Conservation (phyloP, 37 sponge, comb jelly and placozoan species). For the Aphrocallistes beatrix region DNA sequence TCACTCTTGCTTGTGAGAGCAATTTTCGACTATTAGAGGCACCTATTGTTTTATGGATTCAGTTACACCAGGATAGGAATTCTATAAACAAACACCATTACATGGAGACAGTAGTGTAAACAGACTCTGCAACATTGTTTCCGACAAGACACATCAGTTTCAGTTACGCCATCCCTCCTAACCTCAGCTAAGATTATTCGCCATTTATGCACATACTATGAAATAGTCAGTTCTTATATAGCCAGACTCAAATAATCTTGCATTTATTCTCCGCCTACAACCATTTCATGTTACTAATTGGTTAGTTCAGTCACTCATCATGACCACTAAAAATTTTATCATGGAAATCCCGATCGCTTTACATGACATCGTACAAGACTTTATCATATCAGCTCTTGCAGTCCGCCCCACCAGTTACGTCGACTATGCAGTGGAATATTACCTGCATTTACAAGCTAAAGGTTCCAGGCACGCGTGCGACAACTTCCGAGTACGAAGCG, state of each 20-base stretch:
- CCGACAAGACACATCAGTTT: no score
- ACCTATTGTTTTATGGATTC: no score
- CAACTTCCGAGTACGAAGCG: not conserved
- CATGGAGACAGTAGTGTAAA: no score
- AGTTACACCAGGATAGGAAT: no score
- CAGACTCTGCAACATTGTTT: no score
- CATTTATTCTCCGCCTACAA: not conserved
- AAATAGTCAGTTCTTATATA: slow-evolving; percentile 4
- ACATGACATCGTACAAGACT: not conserved
- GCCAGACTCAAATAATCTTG: not conserved
- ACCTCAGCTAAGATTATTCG: not conserved
- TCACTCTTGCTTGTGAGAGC: no score
- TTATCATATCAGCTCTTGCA: not conserved
- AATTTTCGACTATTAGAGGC: no score
- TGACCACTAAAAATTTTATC: not conserved
- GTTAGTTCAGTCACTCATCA: not conserved
- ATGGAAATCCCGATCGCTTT: not conserved
- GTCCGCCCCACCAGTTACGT: not conserved
- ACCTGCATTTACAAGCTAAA: not conserved
- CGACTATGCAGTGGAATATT: slow-evolving; percentile 7
- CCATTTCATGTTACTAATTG: not conserved
- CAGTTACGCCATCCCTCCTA: slow-evolving; percentile 6
- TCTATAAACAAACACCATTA: no score
- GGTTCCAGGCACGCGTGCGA: not conserved
- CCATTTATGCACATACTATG: slow-evolving; percentile 2